Conservation (phyloP, 2,797 vertebrate species). For the Lacerta agilis region DNA sequence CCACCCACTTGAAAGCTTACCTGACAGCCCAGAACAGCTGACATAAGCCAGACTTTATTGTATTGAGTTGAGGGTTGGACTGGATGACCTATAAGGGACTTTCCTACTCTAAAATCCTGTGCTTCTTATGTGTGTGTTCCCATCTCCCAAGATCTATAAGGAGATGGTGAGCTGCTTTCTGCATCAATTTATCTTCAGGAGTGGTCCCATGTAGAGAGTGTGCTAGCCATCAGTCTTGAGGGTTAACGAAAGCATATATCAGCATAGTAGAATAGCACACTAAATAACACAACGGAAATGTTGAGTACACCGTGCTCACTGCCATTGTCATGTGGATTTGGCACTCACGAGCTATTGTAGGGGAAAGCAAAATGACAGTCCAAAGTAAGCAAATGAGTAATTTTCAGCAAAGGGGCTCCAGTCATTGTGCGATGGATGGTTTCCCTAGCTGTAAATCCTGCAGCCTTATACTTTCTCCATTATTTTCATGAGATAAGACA, state of each 20-base stretch:
- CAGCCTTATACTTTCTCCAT: background rate
- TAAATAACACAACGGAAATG: background rate
- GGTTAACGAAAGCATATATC: background rate
- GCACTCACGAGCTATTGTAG: background rate
- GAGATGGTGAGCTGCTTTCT: background rate
- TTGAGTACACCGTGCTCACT: background rate
- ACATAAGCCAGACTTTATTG: background rate
- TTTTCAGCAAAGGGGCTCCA: background rate
- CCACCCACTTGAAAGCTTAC: background rate
- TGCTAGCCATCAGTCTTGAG: background rate
- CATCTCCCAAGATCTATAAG: background rate
- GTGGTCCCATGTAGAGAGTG: background rate
- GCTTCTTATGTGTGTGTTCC: background rate
- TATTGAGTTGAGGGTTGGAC: background rate
- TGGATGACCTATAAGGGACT: no score
- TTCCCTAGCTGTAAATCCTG: background rate
- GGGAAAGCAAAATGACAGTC: background rate
- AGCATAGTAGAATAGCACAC: background rate
- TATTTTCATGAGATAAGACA: background rate
- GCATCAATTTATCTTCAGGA: background rate
- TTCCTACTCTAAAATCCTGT: background rate
- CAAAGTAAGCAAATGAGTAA: background rate
- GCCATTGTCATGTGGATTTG: background rate
- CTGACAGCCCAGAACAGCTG: background rate
- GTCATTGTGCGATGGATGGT: conserved; percentile 12